Evolutionary conservation across 2,888 invertebrate genomes (phyloP), one percentile per base, ranked within the genome.

Genomic region (Imbricaverruca yamaguchii): DNA sequence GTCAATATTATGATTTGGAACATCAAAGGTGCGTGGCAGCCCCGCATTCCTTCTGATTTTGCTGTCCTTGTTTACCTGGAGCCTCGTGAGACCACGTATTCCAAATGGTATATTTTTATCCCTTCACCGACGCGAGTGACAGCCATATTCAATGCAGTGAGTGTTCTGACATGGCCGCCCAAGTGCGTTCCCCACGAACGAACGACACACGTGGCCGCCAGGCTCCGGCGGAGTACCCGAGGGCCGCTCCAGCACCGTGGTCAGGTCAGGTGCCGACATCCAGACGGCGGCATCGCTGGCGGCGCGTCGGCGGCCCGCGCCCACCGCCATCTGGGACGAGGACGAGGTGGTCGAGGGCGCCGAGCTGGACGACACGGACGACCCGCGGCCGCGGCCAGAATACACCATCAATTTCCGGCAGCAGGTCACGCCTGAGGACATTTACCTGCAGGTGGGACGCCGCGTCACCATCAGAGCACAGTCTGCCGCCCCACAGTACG

Each of bases 371-470:
- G 85, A 88, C 87, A 1, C 89, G 9, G 85, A 89, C 39, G 92
- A 92, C 84, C 91, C 91, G 82, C 90, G 92, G 77, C 90, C 90
- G 86, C 88, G 89, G 53, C 94, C 94, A 0, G 90, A 90, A 84
- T 95, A 94, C 88, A 92, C 92, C 65, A 92, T 96, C 87, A 90
- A 91, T 84, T 96, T 94, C 87, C 93, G 93, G 84, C 97, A 97
- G 87, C 90, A 93, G 63, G 93, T 97, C 0, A 91, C 92, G 13
- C 91, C 95, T 0, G 93, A 95, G 87, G 96, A 97, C 87, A 91
- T 96, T 13, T 97, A 91, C 87, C 89, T 97, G 80, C 93, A 94
- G 89, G 94, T 93, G 86, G 84, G 21, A 53, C 12, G 25, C 39
- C 1, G 57, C 56, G 56, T 9, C 53, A 39, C 39, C 39, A 39